Base-by-base conservation (phyloP, 2,113 vertebrate genomes). In the Lethenteron reissneri region DNA sequence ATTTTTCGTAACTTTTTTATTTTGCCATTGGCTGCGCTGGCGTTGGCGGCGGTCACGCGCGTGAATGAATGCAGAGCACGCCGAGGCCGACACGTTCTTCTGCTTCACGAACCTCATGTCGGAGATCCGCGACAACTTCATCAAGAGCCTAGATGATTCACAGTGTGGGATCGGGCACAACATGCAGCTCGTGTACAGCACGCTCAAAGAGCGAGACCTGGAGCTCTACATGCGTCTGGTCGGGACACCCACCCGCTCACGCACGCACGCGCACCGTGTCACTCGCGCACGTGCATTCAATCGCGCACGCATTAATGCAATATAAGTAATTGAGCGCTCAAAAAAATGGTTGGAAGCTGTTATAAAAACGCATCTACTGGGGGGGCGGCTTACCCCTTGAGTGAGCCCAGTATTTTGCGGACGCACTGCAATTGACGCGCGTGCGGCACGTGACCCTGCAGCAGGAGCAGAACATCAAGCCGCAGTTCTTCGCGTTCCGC, bases 51-150 rank as follows among this genome's bases (percentile, higher is more conserved):
- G 41, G 41, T 41, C 41, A 5, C n/a, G 64, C 11, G 64, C 21
- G 2, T 11, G 8, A 41, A 41, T 41, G 41, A 41, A 41, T 41
- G 64, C 21, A 68, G 64, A 68, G 64, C 64, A 68, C 21, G 64
- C 64, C 11, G 64, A 68, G 21, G 64, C 64, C 64, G 64, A 68
- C 64, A 68, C 64, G 11, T 68, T 68, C 64, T 68, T 68, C 64
- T 68, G 64, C 64, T 68, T 68, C 64, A 68, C 64, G 64, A 68
- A 68, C 21, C 64, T 68, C 21, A 68, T 68, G 64, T n/a, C 64
- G n/a, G 64, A 68, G 21, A 68, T 68, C 11, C 64, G 64, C n/a
- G 64, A 68, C 64, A 68, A 68, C 64, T 68, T 68, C 64, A 68
- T 68, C 64, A 68, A 68, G 64, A 68, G 64, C 11, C 64, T 68